phyloP scores from a whole-genome alignment of 2,113 vertebrate genomes.

The Lasiurus borealis region DNA sequence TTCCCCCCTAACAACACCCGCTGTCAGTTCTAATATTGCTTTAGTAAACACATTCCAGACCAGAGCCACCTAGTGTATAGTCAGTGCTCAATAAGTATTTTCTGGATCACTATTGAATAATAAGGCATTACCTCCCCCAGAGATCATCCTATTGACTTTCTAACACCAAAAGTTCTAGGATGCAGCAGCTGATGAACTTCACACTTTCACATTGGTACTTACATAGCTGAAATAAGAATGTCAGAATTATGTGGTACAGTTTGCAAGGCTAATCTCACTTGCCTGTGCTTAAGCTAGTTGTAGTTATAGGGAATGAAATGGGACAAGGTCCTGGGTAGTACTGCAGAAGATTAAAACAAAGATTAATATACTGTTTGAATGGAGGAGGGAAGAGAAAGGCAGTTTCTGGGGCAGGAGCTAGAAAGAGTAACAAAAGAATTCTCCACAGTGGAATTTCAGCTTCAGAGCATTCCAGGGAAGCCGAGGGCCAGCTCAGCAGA shows the following conservation, averaged over 20 bases:
- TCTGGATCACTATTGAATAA: background rate
- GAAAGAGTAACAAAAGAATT: background rate
- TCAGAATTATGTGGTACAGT: background rate
- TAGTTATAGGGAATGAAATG: background rate
- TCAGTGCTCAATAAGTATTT: background rate
- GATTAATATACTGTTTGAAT: background rate
- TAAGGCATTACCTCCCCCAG: background rate
- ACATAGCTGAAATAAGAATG: background rate
- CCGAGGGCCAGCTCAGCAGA: conserved; percentile 70
- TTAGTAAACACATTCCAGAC: background rate
- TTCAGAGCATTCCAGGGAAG: conserved; percentile 70
- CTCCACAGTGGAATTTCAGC: conserved; percentile 65
- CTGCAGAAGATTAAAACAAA: conserved; percentile 1
- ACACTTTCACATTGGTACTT: background rate
- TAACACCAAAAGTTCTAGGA: background rate
- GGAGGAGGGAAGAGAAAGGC: background rate
- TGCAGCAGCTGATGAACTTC: background rate
- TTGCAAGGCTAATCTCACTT: background rate
- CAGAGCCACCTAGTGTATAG: background rate
- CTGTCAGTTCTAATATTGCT: background rate
- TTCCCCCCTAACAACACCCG: background rate
- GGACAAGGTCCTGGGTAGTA: background rate
- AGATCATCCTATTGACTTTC: background rate
- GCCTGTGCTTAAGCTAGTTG: background rate
- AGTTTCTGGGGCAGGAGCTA: background rate